Evolutionary conservation across 1,140 invertebrate species (phyloP), one percentile per base, ranked within the genome.

Genomic region (Cotesia chilonis): DNA sequence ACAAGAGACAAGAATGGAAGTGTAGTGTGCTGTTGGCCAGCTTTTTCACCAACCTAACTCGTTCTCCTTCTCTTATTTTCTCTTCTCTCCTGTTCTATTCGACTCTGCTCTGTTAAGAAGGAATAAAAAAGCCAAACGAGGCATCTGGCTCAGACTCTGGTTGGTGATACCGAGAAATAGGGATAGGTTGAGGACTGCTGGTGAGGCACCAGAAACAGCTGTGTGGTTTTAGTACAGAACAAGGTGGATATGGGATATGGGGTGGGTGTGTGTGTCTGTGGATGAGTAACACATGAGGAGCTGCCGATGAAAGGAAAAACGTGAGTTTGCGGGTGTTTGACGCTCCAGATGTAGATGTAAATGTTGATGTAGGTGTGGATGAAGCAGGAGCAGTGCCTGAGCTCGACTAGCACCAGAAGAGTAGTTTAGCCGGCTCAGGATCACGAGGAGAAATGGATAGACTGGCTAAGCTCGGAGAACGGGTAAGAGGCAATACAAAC

Each of bases 201-300:
- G 75, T 78, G 78, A 79, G 76, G 73, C 74, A 28, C 28, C 28
- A 28, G 77, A 78, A 82, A 82, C 81, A 81, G 81, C 80, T 81
- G 80, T 79, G 74, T 28, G 9, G 10, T 51, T 59, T 51, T 47
- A 6, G 60, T 35, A 14, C 20, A 73, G 59, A 59, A 3, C 17
- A 37, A 64, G 47, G 55, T 47, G 41, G 41, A 47, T 47, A 47
- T 47, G 28, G 5, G 6, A 47, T 47, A 47, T 47, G 28, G 5
- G 6, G 10, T 47, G 9, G 5, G 5, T 41, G 9, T 41, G 38
- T 7, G 10, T 6, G 10, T 47, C 2, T 47, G 5, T 47, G 41
- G 6, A 47, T 47, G 41, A 10, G 41, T 47, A 47, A 51, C 38
- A 60, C 57, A 59, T 41, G 35, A 59, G 63, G 68, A 65, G 41